Evolutionary conservation across 2,888 invertebrate genomes (phyloP).

Genomic region (Notodonta ziczac): DNA sequence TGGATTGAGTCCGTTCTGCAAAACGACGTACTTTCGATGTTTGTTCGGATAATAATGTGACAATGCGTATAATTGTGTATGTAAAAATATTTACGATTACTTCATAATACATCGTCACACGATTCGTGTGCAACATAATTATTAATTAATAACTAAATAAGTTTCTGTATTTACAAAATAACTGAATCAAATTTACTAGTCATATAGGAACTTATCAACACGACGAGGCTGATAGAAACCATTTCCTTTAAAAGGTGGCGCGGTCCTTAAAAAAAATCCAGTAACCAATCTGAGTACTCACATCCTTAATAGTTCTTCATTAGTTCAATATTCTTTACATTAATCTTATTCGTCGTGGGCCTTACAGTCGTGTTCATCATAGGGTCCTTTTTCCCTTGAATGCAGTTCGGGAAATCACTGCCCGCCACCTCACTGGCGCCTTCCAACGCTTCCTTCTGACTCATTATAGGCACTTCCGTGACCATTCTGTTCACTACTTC

Average conservation of each 20-base stretch:
- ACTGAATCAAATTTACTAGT: too few relatives aligned
- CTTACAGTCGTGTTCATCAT: slow-evolving; percentile 78
- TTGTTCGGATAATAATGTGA: too few relatives aligned
- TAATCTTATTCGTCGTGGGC: slow-evolving; percentile 74
- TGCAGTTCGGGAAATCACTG: slow-evolving; percentile 64
- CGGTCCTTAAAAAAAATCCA: slow-evolving; percentile 5
- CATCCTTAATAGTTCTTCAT: slow-evolving; percentile 67
- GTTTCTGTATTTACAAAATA: too few relatives aligned
- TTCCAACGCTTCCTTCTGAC: slow-evolving; percentile 63
- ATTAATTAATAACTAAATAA: neutral
- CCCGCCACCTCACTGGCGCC: slow-evolving; percentile 45
- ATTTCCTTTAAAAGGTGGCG: too few relatives aligned
- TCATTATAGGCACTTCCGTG: slow-evolving; percentile 65
- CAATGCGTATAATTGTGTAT: too few relatives aligned
- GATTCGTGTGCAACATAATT: neutral
- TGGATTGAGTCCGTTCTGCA: too few relatives aligned
- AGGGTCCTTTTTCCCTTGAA: slow-evolving; percentile 75
- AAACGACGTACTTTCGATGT: too few relatives aligned
- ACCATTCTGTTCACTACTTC: slow-evolving; percentile 67
- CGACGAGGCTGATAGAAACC: too few relatives aligned
- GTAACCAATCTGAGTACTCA: neutral
- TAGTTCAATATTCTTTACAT: slow-evolving; percentile 79
- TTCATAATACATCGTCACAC: neutral
- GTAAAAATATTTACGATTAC: too few relatives aligned
- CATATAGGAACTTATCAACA: too few relatives aligned